These are phyloP conservation scores for Aphaenogaster rudis DNA, from an alignment of 1,140 invertebrate species.

Conservation along the genomic window DNA sequence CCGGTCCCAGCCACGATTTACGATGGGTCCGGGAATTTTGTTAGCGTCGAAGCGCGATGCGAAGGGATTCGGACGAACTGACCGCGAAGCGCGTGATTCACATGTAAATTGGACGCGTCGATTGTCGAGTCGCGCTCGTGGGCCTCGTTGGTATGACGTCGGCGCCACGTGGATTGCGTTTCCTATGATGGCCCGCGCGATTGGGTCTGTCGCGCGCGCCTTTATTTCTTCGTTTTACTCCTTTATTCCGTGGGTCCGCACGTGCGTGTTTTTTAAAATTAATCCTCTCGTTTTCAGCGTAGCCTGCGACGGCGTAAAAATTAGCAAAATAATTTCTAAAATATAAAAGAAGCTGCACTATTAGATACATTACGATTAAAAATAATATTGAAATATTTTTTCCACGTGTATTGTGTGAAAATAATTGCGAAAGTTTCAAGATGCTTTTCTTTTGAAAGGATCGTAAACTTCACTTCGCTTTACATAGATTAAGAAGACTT, in stretches of 20 bases:
- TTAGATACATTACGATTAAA: not conserved
- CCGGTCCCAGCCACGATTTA: slow-evolving; percentile 65
- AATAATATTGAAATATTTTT: not conserved
- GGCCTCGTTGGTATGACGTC: slow-evolving; percentile 64
- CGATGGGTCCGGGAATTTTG: slow-evolving; percentile 57
- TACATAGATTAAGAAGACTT: not conserved
- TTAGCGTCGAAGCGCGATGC: slow-evolving; percentile 55
- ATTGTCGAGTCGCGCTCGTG: slow-evolving; percentile 57
- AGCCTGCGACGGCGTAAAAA: not conserved
- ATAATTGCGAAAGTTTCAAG: not conserved
- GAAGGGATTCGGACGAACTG: slow-evolving; percentile 23
- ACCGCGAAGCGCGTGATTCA: slow-evolving; percentile 69
- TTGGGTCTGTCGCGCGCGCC: slow-evolving; percentile 13
- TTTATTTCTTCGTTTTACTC: not conserved
- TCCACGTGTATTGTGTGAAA: not conserved
- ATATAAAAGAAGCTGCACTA: not conserved
- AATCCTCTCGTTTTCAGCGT: not conserved
- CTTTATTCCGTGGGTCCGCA: not conserved
- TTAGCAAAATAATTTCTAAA: not conserved
- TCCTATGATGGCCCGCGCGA: slow-evolving; percentile 58
- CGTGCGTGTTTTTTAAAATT: not conserved
- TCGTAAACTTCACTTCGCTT: not conserved
- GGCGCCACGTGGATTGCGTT: slow-evolving; percentile 74
- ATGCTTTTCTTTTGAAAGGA: not conserved
- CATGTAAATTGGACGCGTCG: slow-evolving; percentile 72